A percentile compares a stretch with the other conserved stretches of the same genome.
These are phyloP conservation scores for Ophonus ardosiacus DNA, from an alignment of 2,888 invertebrate genomes.

Conservation along the genomic window DNA sequence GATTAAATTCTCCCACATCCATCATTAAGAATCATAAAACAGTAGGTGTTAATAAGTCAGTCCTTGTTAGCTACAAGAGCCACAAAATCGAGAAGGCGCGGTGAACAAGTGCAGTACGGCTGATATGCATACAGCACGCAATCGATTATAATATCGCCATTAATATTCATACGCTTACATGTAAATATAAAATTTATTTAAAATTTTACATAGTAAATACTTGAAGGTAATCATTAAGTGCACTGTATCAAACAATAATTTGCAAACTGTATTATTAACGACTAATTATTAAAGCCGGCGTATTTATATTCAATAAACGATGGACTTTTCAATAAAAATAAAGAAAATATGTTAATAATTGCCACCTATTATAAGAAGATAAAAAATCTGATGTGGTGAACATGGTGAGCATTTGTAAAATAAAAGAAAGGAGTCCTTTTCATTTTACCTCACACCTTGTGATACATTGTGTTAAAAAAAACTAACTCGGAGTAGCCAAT, in stretches of 20 bases:
- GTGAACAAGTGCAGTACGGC: constrained; percentile 27
- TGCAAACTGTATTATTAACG: constrained; percentile 50
- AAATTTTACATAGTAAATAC: constrained; percentile 50
- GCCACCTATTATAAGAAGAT: no score
- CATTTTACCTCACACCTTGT: no score
- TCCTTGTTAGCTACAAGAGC: neutral
- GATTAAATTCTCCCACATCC: constrained; percentile 19
- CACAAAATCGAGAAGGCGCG: constrained; percentile 42
- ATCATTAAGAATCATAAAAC: constrained; percentile 37
- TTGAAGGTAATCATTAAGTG: constrained; percentile 48
- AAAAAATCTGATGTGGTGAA: no score
- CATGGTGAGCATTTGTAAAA: no score
- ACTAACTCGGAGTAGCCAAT: no score
- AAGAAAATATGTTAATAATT: no score
- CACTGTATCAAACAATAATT: constrained; percentile 48
- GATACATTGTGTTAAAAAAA: no score
- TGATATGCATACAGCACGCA: constrained; percentile 57
- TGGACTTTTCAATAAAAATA: constrained; percentile 11
- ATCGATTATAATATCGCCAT: constrained; percentile 56
- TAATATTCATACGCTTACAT: constrained; percentile 53
- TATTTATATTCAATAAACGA: constrained; percentile 42
- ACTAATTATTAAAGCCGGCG: constrained; percentile 28
- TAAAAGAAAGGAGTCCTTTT: no score
- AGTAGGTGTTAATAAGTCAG: constrained; percentile 46
- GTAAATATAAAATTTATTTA: constrained; percentile 57